phyloP scores from a whole-genome alignment of 2,888 invertebrate species.

The Cistogaster globosa region DNA sequence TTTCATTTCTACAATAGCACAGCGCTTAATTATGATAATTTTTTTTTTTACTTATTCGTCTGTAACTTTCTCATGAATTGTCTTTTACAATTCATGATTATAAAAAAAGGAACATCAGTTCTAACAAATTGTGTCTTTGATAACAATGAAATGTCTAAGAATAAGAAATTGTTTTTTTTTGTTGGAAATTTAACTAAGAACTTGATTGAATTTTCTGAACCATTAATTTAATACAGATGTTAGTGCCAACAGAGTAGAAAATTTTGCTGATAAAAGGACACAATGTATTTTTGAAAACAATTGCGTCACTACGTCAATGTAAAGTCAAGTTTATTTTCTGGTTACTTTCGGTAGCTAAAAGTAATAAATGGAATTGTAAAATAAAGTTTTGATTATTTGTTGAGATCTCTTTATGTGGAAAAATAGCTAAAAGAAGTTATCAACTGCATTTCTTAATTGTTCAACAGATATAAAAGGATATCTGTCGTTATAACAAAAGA shows the following conservation, averaged over 20 bases:
- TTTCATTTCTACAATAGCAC: not conserved
- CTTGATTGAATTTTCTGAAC: conserved; percentile 40
- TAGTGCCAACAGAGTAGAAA: conserved; percentile 23
- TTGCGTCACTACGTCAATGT: conserved; percentile 14
- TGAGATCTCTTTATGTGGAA: too few species aligned
- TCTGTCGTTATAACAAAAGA: too few species aligned
- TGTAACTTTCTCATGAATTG: not conserved
- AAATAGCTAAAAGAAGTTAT: too few species aligned
- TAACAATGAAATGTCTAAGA: not conserved
- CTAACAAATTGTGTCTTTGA: conserved; percentile 17
- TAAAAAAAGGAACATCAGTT: not conserved
- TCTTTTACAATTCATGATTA: conserved; percentile 5
- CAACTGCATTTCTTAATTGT: too few species aligned
- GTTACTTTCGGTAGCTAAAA: too few species aligned
- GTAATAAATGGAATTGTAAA: too few species aligned
- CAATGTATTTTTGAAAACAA: not conserved
- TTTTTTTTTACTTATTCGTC: not conserved
- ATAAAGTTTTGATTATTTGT: too few species aligned
- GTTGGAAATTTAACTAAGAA: not conserved
- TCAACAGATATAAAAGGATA: too few species aligned
- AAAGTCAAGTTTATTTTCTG: not conserved
- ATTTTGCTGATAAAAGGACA: conserved; percentile 11
- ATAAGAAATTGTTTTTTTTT: not conserved
- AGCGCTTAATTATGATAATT: conserved; percentile 6
- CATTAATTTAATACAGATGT: conserved; percentile 48